phyloP scores from a whole-genome alignment of 2,888 invertebrate genomes.

The Xylota segnis region DNA sequence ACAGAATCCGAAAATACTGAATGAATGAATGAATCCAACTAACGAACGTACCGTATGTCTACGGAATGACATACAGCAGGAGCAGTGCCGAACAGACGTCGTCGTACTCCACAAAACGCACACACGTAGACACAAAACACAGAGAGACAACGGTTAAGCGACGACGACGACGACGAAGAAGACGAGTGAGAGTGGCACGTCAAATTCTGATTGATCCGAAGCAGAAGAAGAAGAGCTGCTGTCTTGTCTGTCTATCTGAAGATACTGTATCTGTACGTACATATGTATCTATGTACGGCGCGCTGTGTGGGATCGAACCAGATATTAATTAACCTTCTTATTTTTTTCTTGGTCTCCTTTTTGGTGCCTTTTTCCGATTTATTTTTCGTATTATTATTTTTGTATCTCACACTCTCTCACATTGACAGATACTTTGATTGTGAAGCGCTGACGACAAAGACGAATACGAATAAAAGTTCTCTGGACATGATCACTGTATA shows the following conservation, averaged over 20 bases:
- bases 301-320: slow-evolving; percentile 72
- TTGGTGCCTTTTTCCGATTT: slow-evolving; percentile 3
- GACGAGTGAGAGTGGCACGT: slow-evolving; percentile 72
- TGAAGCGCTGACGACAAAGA: slow-evolving; percentile 58
- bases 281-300: slow-evolving; percentile 54
- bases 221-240: slow-evolving; percentile 70
- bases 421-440: slow-evolving; percentile 57
- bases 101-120: slow-evolving; percentile 62
- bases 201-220: slow-evolving; percentile 77
- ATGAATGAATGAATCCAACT: slow-evolving; percentile 76
- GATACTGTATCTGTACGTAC: slow-evolving; percentile 68
- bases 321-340: slow-evolving; percentile 72
- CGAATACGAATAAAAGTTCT: slow-evolving; percentile 70
- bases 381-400: neutral
- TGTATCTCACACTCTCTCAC: slow-evolving; percentile 50
- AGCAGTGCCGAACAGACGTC: slow-evolving; percentile 37
- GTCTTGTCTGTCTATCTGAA: slow-evolving; percentile 66
- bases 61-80: slow-evolving; percentile 73
- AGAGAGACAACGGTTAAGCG: slow-evolving; percentile 13
- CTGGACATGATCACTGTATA: slow-evolving; percentile 81
- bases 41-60: slow-evolving; percentile 76
- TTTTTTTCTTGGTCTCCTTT: slow-evolving; percentile 32
- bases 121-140: slow-evolving; percentile 44
- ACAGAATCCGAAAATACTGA: slow-evolving; percentile 76
- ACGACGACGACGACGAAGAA: slow-evolving; percentile 74